Percentiles rank a stretch among this genome's conserved stretches.
phyloP scores from a whole-genome alignment of 2,113 vertebrate genomes.

The Kryptolebias marmoratus region DNA sequence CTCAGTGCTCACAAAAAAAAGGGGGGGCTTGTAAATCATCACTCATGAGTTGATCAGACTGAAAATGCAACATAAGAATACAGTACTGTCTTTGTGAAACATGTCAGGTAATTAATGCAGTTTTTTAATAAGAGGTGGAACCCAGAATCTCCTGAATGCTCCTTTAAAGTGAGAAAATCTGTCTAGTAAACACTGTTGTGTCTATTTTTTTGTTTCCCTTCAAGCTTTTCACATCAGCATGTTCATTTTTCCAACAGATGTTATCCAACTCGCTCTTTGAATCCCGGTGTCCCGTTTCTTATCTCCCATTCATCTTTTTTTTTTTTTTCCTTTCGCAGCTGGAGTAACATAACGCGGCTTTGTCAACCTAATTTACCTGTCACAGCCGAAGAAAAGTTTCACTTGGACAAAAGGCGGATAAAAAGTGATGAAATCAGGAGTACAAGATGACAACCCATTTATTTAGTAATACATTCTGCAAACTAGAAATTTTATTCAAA shows the following conservation, averaged over 20 bases:
- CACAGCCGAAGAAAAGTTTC: constrained; percentile 12
- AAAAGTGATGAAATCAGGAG: constrained; percentile 71
- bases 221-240: not conserved
- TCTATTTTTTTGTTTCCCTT: not conserved
- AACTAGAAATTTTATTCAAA: constrained; percentile 87
- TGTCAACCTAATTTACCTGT: not conserved
- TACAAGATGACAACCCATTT: constrained; percentile 88
- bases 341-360: constrained; percentile 6
- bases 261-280: not conserved
- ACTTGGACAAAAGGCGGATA: constrained; percentile 39
- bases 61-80: not conserved
- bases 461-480: constrained; percentile 90
- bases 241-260: not conserved
- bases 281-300: not conserved
- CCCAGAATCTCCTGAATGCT: not conserved
- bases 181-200: not conserved
- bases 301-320: constrained; percentile 5
- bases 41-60: not conserved
- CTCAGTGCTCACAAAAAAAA: not conserved
- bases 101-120: no score
- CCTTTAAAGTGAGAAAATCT: not conserved
- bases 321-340: not conserved
- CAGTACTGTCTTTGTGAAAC: not conserved
- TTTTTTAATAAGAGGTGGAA: not conserved
- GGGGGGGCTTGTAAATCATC: not conserved